Evolutionary conservation across 2,888 invertebrate species (phyloP).

Genomic region (Napeogenes sylphis): DNA sequence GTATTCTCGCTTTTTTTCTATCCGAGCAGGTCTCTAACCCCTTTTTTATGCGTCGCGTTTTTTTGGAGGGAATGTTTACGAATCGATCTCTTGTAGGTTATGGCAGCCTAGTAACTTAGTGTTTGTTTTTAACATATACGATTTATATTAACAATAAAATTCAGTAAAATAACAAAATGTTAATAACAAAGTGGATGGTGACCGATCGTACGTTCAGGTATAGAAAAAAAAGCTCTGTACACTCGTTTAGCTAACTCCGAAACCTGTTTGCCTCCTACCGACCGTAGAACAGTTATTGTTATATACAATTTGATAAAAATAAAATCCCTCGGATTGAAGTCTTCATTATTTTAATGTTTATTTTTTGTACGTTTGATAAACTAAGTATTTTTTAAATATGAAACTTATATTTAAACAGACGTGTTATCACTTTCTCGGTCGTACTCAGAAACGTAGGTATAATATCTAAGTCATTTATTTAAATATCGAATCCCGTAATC

Average conservation of each 20-base stretch:
- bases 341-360: no score
- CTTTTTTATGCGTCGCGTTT: conserved; percentile 60
- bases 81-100: conserved; percentile 66
- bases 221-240: conserved; percentile 47
- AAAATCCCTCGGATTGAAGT: neutral
- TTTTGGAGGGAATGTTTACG: conserved; percentile 71
- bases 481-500: no score
- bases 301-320: conserved; percentile 5
- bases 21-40: conserved; percentile 69
- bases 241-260: conserved; percentile 52
- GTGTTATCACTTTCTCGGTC: no score
- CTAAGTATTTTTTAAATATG: no score
- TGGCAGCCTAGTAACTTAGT: conserved; percentile 46
- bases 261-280: conserved; percentile 47
- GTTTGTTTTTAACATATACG: neutral
- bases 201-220: conserved; percentile 32
- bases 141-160: conserved; percentile 4
- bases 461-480: no score
- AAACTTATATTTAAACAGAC: no score
- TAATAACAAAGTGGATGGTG: conserved; percentile 4
- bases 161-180: neutral
- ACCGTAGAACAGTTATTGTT: conserved; percentile 31
- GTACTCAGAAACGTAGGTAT: no score
- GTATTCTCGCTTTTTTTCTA: conserved; percentile 65
- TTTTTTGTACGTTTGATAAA: no score